Conservation (phyloP, 2,888 invertebrate species). For the Catocala fraxini region DNA sequence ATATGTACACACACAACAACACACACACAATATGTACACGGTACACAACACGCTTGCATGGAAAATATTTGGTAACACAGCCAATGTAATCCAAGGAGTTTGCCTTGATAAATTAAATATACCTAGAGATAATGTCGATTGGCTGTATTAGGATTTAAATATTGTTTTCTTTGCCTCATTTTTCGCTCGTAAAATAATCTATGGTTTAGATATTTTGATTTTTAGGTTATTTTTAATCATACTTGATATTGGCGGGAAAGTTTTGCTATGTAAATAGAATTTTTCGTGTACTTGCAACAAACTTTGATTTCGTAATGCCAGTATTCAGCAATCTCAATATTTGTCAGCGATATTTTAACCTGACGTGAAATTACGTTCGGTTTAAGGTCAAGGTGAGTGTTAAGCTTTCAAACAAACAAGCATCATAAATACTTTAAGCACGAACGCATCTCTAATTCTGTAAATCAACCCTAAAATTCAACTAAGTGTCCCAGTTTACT, state of each 20-base stretch:
- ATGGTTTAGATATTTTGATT: no score
- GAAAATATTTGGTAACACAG: conserved; percentile 85
- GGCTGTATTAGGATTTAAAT: conserved; percentile 41
- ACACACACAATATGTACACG: conserved; percentile 66
- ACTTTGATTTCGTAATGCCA: no score
- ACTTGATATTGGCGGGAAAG: no score
- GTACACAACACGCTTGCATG: conserved; percentile 75
- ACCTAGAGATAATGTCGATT: conserved; percentile 65
- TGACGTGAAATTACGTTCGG: no score
- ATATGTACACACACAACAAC: conserved; percentile 77
- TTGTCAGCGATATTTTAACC: no score
- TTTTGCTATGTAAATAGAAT: no score
- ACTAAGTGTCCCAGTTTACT: conserved; percentile 26
- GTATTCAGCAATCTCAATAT: no score
- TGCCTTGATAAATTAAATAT: conserved; percentile 81
- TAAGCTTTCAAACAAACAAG: not conserved
- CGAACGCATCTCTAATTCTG: not conserved
- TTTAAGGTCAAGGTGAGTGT: not conserved
- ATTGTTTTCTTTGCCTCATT: conserved; percentile 37
- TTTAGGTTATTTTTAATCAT: no score
- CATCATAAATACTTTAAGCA: not conserved
- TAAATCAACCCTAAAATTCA: conserved; percentile 11
- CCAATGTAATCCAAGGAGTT: conserved; percentile 81
- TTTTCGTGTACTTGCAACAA: no score
- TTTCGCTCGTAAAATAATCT: not conserved